Evolutionary conservation across 2,797 vertebrate species (phyloP).

Genomic region (Phataginus tricuspis): DNA sequence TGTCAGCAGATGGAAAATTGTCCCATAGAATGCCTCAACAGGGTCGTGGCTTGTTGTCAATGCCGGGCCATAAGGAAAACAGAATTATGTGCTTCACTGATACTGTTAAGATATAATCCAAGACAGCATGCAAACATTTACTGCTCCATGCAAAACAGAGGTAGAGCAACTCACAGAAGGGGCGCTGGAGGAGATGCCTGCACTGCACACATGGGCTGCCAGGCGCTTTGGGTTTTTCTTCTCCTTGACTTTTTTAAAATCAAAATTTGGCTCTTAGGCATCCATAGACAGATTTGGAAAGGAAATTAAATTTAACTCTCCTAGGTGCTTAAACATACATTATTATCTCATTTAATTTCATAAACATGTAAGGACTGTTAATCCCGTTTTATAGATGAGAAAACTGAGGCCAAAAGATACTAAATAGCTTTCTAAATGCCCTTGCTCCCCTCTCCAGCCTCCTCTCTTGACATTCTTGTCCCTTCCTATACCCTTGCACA

Average conservation of each 20-base stretch:
- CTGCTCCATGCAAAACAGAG: slow-evolving; percentile 45
- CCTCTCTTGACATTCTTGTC: neutral
- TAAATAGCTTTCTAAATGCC: neutral
- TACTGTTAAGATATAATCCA: slow-evolving; percentile 76
- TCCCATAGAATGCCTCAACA: slow-evolving; percentile 74
- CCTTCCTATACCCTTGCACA: neutral
- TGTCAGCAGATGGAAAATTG: slow-evolving; percentile 67
- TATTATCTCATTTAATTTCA: neutral
- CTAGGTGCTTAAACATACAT: neutral
- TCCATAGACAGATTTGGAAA: slow-evolving; percentile 25
- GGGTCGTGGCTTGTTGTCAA: slow-evolving; percentile 80
- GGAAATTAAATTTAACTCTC: neutral
- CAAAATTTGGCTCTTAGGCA: neutral
- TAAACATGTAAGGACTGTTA: neutral
- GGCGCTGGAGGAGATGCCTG: neutral
- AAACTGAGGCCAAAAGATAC: neutral
- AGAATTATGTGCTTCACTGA: slow-evolving; percentile 83
- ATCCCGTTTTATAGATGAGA: neutral
- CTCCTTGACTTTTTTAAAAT: slow-evolving; percentile 32
- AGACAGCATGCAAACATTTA: slow-evolving; percentile 24
- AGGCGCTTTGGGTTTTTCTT: neutral
- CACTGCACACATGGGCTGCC: neutral
- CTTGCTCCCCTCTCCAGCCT: neutral
- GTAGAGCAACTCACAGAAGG: neutral
- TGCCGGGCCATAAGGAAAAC: slow-evolving; percentile 79